Evolutionary conservation across 1,140 invertebrate genomes (phyloP).

Genomic region (Brachionus manjavacas): DNA sequence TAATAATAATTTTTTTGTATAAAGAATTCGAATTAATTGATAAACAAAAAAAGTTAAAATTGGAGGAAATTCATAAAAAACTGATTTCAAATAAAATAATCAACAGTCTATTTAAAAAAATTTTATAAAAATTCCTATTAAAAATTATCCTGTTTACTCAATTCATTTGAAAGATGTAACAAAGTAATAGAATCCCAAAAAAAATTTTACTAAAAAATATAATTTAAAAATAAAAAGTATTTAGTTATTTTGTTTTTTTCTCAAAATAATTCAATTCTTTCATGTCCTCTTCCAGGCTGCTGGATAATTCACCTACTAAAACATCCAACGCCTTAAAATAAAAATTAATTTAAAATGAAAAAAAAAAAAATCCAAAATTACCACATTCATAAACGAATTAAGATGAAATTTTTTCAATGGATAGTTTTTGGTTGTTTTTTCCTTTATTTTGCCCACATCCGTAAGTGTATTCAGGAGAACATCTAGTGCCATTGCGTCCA

Average conservation of each 20-base stretch:
- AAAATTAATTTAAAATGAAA: background rate
- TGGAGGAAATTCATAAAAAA: too few relatives aligned
- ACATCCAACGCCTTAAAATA: slow-evolving; percentile 21
- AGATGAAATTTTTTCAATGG: slow-evolving; percentile 40
- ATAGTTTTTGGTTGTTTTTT: slow-evolving; percentile 38
- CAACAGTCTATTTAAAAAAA: background rate
- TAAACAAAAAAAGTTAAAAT: too few relatives aligned
- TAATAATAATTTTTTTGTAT: too few relatives aligned
- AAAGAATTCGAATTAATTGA: too few relatives aligned
- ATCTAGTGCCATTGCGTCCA: slow-evolving; percentile 19
- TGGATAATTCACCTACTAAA: slow-evolving; percentile 16
- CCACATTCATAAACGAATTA: slow-evolving; percentile 40
- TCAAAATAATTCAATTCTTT: slow-evolving; percentile 18
- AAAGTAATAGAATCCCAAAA: background rate
- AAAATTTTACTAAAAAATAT: slow-evolving; percentile 1
- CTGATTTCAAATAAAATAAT: too few relatives aligned
- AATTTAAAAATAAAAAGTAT: background rate
- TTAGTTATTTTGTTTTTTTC: background rate
- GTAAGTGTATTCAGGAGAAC: background rate
- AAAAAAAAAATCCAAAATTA: background rate
- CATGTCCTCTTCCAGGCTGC: slow-evolving; percentile 40
- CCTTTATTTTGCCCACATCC: slow-evolving; percentile 16
- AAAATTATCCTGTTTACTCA: background rate
- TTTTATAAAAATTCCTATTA: background rate
- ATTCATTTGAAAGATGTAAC: background rate